Percentiles rank a stretch among this genome's conserved stretches.
Conservation (phyloP, 2,797 vertebrate species). For the Cuniculus paca region DNA sequence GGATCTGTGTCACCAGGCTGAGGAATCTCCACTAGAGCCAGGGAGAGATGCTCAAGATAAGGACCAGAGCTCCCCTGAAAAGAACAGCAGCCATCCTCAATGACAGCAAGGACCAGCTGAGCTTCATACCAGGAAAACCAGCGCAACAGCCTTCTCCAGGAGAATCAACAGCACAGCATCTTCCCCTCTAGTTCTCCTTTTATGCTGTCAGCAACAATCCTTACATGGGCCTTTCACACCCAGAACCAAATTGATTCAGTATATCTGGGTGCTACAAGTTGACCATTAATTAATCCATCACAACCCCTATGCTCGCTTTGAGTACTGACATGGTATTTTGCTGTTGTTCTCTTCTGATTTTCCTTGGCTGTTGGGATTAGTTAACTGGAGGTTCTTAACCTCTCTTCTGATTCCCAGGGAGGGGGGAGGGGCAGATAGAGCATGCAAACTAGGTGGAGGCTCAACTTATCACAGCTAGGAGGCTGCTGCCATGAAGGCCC, state of each 20-base stretch:
- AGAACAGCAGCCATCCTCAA: background rate
- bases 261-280: background rate
- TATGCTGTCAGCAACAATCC: background rate
- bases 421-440: background rate
- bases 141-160: background rate
- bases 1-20: background rate
- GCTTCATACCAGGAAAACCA: background rate
- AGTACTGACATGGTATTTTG: background rate
- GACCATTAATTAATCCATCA: background rate
- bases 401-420: background rate
- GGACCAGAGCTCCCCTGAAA: background rate
- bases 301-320: background rate
- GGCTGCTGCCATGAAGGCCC: background rate
- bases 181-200: background rate
- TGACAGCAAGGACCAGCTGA: background rate
- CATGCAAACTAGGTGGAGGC: background rate
- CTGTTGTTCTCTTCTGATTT: background rate
- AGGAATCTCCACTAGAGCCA: background rate
- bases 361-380: constrained; percentile 18
- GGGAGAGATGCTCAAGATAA: background rate
- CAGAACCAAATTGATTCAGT: background rate
- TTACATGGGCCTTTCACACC: background rate
- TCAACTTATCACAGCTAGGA: background rate
- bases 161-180: background rate
- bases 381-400: background rate